Conservation (phyloP, 1,140 invertebrate genomes). For the Teleopsis dalmanni region DNA sequence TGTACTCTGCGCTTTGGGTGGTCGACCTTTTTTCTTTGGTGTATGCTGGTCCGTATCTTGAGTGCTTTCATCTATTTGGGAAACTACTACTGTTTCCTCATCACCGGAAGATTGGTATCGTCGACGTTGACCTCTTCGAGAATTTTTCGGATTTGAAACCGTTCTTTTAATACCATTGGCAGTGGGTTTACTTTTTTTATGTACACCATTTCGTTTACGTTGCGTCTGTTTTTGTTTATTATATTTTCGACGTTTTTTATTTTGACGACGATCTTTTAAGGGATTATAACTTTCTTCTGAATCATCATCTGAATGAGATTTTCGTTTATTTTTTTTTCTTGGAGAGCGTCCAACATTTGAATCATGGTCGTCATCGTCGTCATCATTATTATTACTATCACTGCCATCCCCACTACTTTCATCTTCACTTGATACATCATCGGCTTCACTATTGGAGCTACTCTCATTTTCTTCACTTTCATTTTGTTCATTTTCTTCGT, state of each 20-base stretch:
- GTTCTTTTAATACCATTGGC: neutral
- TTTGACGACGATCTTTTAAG: slow-evolving; percentile 18
- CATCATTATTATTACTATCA: slow-evolving; percentile 7
- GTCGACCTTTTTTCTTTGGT: slow-evolving; percentile 25
- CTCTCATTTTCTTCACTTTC: slow-evolving; percentile 13
- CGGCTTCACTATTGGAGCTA: slow-evolving; percentile 2
- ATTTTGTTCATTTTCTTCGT: slow-evolving; percentile 5
- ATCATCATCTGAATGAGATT: slow-evolving; percentile 23
- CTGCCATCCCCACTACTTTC: neutral
- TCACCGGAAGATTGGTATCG: slow-evolving; percentile 22
- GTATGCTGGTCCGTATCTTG: slow-evolving; percentile 35
- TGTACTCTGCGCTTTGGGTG: slow-evolving; percentile 3
- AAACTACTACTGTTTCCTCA: slow-evolving; percentile 17
- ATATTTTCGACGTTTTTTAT: slow-evolving; percentile 11
- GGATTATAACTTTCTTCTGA: slow-evolving; percentile 46
- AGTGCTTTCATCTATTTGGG: slow-evolving; percentile 35
- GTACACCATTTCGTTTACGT: too few relatives aligned
- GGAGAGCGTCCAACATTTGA: slow-evolving; percentile 20
- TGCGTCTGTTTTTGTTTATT: neutral
- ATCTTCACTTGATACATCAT: slow-evolving; percentile 4
- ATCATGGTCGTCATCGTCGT: slow-evolving; percentile 23
- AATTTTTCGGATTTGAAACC: too few relatives aligned
- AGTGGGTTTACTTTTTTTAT: too few relatives aligned
- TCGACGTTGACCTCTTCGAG: slow-evolving; percentile 1
- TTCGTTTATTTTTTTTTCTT: slow-evolving; percentile 9